A percentile compares a stretch with the other conserved stretches of the same genome.
Conservation (phyloP, 2,888 invertebrate species). For the Rhabditophanes sp. region DNA sequence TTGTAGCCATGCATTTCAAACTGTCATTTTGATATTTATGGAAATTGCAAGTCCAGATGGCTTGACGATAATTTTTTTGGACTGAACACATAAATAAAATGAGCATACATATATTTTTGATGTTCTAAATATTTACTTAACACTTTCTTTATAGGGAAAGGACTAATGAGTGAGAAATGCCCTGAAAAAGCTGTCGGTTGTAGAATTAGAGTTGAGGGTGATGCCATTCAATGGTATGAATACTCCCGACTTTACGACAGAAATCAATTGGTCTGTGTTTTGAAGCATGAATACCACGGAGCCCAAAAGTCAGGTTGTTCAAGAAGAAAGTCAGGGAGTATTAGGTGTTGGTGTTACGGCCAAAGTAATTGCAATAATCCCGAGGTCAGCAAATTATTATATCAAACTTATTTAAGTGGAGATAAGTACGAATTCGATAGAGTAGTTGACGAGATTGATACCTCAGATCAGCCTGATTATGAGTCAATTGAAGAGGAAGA, state of each 20-base stretch:
- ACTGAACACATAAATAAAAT: too few relatives aligned
- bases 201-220: constrained; percentile 13
- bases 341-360: constrained; percentile 24
- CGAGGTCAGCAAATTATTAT: constrained; percentile 17
- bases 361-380: constrained; percentile 18
- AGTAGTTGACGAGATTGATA: constrained; percentile 14
- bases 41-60: too few relatives aligned
- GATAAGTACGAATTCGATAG: constrained; percentile 6
- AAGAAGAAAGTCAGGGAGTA: constrained; percentile 11
- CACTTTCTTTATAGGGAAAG: constrained; percentile 13
- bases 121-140: too few relatives aligned
- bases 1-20: too few relatives aligned
- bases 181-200: constrained; percentile 16
- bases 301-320: constrained; percentile 15
- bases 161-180: constrained; percentile 19
- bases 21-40: too few relatives aligned
- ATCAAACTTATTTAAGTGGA: constrained; percentile 15
- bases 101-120: too few relatives aligned
- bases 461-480: constrained; percentile 6
- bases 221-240: constrained; percentile 17
- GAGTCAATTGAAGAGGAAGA: not conserved
- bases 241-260: constrained; percentile 20
- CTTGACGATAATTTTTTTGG: too few relatives aligned
- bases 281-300: constrained; percentile 14
- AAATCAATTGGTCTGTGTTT: constrained; percentile 21